Evolutionary conservation across 37 sponge, comb jelly and placozoan genomes (phyloP), one percentile per base, ranked within the genome.

Genomic region (Geodia barretti): DNA sequence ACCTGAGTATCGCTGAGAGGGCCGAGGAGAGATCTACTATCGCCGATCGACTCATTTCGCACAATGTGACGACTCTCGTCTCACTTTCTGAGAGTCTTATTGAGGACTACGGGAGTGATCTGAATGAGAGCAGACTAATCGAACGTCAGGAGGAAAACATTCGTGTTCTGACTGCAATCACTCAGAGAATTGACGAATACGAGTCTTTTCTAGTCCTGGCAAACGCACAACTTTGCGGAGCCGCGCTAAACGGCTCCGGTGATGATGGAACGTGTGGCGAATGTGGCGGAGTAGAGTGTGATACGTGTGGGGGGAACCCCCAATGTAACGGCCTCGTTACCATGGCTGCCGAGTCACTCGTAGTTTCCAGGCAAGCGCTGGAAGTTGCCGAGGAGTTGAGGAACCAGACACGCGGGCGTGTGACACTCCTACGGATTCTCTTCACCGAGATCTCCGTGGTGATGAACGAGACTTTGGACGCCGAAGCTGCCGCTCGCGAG

Each of bases 201-300:
- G 35, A 68, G 37, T 47, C 26, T 4, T 29, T 81, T 41, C 58
- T 81, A n/a, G 2, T 3, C 1, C 40, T 47, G 5, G 80, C 79
- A 3, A 78, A 60, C 25, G 23, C 21, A 30, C 4, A 3, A 21
- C 69, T 86, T 26, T 86, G 87, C 74, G 80, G 80, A 23, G 68
- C 60, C 31, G 72, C 41, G 8, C 34, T 0, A 1, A 32, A 59
- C n/a, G n/a, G n/a, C n/a, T n/a, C n/a, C n/a, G n/a, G n/a, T n/a
- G n/a, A n/a, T n/a, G n/a, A n/a, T 60, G 60, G 41, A 35, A 69
- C 68, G 3, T 83, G 83, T 64, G 66, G 19, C 5, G 73, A 61
- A n/a, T 85, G 86, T 78, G 75, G 74, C 1, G 81, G 81, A 37
- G 60, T 64, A 2, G 28, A 73, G 29, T 72, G 88, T 88, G 78